These are phyloP conservation scores for Sclerodermus sp. DNA, from an alignment of 2,888 invertebrate species.

Conservation along the genomic window DNA sequence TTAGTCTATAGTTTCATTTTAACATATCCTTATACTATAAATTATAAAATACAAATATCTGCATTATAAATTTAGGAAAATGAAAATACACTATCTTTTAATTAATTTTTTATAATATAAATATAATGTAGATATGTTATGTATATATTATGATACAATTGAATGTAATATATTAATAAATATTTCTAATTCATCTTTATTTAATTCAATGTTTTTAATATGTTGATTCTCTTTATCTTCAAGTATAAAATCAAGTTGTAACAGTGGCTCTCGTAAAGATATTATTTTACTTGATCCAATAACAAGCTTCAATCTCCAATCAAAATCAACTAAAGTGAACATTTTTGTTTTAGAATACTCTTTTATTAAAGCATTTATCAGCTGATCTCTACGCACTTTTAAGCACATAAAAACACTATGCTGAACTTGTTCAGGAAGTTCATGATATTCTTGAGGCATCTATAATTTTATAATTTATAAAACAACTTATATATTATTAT, in stretches of 20 bases:
- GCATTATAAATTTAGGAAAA: too few relatives aligned
- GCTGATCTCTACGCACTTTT: slow-evolving; percentile 38
- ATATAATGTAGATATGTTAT: neutral
- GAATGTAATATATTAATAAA: slow-evolving; percentile 43
- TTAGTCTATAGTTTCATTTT: too few relatives aligned
- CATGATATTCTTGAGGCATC: slow-evolving; percentile 48
- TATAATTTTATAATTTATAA: slow-evolving; percentile 24
- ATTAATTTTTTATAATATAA: too few relatives aligned
- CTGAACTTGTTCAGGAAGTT: slow-evolving; percentile 43
- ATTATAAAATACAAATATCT: too few relatives aligned
- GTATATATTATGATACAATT: slow-evolving; percentile 15
- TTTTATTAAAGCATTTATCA: slow-evolving; percentile 38
- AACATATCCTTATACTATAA: too few relatives aligned
- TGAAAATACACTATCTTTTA: too few relatives aligned
- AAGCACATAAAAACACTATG: slow-evolving; percentile 38
- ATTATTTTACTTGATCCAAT: slow-evolving; percentile 61
- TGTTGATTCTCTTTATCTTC: slow-evolving; percentile 34
- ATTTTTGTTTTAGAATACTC: slow-evolving; percentile 43
- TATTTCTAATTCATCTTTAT: slow-evolving; percentile 44
- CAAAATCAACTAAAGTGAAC: slow-evolving; percentile 57
- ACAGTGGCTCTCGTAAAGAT: slow-evolving; percentile 57
- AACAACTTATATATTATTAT: too few relatives aligned
- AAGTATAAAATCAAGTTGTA: slow-evolving; percentile 57
- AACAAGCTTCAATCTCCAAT: slow-evolving; percentile 62
- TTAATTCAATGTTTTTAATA: slow-evolving; percentile 42